phyloP scores from a whole-genome alignment of 1,140 invertebrate species.

The Trialeurodes vaporariorum region DNA sequence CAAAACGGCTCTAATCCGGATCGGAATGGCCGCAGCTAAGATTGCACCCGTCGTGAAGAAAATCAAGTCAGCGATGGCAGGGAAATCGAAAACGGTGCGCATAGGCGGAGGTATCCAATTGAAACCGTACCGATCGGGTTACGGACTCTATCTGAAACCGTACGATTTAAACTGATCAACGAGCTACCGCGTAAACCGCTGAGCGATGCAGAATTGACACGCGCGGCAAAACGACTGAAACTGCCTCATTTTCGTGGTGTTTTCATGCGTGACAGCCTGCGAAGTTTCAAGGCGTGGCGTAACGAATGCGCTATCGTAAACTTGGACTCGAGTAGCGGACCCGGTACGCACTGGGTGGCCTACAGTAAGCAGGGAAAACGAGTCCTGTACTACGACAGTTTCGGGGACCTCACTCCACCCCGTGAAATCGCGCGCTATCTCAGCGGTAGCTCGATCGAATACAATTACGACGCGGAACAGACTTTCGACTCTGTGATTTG shows the following conservation, averaged over 20 bases:
- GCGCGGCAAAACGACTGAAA: slow-evolving; percentile 1
- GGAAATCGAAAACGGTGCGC: neutral
- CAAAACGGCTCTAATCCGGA: neutral
- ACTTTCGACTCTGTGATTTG: slow-evolving; percentile 21
- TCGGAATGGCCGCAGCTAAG: slow-evolving; percentile 2
- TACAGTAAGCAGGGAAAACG: slow-evolving; percentile 26
- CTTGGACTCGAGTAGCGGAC: slow-evolving; percentile 23
- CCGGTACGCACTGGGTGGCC: slow-evolving; percentile 30
- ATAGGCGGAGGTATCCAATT: slow-evolving; percentile 2
- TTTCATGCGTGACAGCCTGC: slow-evolving; percentile 18
- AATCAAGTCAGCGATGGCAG: neutral
- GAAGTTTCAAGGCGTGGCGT: slow-evolving; percentile 20
- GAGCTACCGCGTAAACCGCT: neutral
- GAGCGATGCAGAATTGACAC: neutral
- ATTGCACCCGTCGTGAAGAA: no score
- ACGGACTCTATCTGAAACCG: no score
- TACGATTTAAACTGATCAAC: no score
- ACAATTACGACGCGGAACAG: slow-evolving; percentile 24
- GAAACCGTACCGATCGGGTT: neutral
- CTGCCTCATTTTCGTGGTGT: slow-evolving; percentile 18
- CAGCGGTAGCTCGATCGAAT: slow-evolving; percentile 18
- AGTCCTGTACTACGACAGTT: slow-evolving; percentile 29
- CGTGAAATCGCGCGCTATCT: slow-evolving; percentile 25
- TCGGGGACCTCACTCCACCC: slow-evolving; percentile 27
- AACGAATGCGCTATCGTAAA: slow-evolving; percentile 29